These are phyloP conservation scores for Pseudochirops corinnae DNA, from an alignment of 2,797 vertebrate genomes.

Conservation along the genomic window DNA sequence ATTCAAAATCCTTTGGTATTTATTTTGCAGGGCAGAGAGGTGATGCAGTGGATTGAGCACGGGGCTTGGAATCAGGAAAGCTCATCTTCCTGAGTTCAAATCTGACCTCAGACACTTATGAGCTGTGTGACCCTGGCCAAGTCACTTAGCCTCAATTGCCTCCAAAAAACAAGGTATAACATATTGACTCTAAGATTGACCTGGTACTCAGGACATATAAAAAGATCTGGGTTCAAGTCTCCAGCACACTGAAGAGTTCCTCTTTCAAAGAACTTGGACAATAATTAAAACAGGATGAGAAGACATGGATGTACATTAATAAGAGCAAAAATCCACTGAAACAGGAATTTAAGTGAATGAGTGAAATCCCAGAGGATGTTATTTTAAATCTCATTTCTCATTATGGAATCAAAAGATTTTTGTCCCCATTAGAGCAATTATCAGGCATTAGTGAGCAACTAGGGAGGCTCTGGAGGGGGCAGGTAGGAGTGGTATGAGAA, in stretches of 20 bases:
- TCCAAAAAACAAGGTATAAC: not conserved
- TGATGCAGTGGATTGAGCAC: too few relatives aligned
- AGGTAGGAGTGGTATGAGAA: not conserved
- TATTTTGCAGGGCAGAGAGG: not conserved
- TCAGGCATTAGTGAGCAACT: not conserved
- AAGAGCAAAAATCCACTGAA: not conserved
- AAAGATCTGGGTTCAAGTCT: not conserved
- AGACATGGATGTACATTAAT: not conserved
- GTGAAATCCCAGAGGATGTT: not conserved
- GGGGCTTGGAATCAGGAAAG: not conserved
- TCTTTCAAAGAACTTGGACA: not conserved
- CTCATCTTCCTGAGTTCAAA: not conserved
- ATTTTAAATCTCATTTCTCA: conserved; percentile 1
- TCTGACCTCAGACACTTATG: not conserved
- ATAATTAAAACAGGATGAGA: not conserved
- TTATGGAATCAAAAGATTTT: not conserved
- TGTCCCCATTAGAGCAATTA: not conserved
- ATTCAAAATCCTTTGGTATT: not conserved
- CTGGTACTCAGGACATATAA: not conserved
- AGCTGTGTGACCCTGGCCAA: not conserved
- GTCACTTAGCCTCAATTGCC: not conserved
- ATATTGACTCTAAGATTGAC: not conserved
- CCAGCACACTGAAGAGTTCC: not conserved
- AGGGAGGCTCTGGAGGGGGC: not conserved
- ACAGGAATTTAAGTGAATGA: conserved; percentile 1